Conservation (phyloP, 23 tunicate species). For the Aplidium turbinatum region DNA sequence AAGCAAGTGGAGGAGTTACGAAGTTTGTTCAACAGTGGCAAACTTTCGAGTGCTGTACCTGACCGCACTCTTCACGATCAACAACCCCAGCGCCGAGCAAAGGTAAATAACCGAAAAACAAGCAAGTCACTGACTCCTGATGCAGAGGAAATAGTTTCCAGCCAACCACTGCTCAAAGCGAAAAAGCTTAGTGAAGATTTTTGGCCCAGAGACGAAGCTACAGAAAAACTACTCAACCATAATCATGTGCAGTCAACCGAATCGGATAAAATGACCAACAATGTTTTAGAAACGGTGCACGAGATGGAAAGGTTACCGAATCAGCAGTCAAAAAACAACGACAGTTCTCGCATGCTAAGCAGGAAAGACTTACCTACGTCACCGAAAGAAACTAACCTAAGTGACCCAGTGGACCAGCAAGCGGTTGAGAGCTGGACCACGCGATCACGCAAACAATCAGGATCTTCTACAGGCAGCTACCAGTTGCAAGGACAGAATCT, state of each 20-base stretch:
- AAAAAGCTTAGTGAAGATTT: conserved; percentile 67
- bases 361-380: too few relatives aligned
- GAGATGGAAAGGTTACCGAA: neutral
- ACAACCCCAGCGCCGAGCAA: neutral
- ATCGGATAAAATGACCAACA: neutral
- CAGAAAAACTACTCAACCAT: conserved; percentile 45
- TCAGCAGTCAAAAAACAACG: neutral
- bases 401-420: conserved; percentile 16
- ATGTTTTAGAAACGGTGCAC: neutral
- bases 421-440: too few relatives aligned
- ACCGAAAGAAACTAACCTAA: conserved; percentile 50
- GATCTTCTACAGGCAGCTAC: too few relatives aligned
- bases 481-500: too few relatives aligned
- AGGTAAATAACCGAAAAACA: neutral
- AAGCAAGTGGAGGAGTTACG: conserved; percentile 20
- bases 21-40: conserved; percentile 7
- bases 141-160: conserved; percentile 9
- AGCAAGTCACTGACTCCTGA: neutral
- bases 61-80: neutral
- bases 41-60: too few relatives aligned
- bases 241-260: conserved; percentile 11
- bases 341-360: neutral
- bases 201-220: conserved; percentile 87
- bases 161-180: conserved; percentile 55
- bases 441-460: too few relatives aligned